Evolutionary conservation across 2,797 vertebrate genomes (phyloP).

Genomic region (Pampus argenteus): DNA sequence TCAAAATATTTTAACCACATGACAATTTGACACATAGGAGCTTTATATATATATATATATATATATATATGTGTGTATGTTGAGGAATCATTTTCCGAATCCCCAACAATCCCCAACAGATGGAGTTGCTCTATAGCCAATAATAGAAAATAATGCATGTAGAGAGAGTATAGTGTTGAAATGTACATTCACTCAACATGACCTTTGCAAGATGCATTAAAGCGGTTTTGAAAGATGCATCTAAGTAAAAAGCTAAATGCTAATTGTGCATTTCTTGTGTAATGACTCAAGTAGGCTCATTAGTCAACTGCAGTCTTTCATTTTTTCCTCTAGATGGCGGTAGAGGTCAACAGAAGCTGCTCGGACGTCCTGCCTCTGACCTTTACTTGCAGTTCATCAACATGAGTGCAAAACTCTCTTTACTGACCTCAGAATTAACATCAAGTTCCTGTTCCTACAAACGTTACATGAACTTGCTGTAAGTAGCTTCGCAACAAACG

Average conservation of each 20-base stretch:
- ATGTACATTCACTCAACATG: neutral
- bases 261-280: neutral
- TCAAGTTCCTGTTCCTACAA: neutral
- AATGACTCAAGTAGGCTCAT: neutral
- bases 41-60: too few relatives aligned
- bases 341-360: constrained; percentile 5
- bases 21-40: neutral
- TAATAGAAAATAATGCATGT: too few relatives aligned
- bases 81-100: too few relatives aligned
- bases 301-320: neutral
- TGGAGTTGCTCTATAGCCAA: neutral
- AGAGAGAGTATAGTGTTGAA: neutral
- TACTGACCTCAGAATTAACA: neutral
- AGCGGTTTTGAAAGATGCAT: neutral
- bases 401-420: neutral
- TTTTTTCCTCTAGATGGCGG: constrained; percentile 55
- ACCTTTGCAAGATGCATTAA: neutral
- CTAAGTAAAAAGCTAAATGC: neutral
- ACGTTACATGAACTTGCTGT: neutral
- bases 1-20: neutral
- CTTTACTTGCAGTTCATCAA: neutral
- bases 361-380: neutral
- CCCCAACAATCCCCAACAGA: neutral
- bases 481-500: neutral
- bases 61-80: too few relatives aligned